Evolutionary conservation across 2,888 invertebrate species (phyloP).

Genomic region (Dryocosmus kuriphilus): DNA sequence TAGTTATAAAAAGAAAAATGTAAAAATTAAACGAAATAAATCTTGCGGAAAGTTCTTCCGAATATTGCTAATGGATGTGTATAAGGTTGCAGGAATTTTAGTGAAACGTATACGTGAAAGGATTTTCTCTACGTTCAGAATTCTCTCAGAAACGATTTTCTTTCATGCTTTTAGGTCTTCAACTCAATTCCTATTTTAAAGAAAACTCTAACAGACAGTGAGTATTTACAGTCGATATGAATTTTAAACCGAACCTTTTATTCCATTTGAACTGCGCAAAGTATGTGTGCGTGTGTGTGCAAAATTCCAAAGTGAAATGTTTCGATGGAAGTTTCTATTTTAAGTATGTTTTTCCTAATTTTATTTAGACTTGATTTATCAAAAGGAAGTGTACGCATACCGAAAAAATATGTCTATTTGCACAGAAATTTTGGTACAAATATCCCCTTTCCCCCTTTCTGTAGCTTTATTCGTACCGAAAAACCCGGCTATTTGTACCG

Average conservation of each 20-base stretch:
- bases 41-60: neutral
- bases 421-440: too few species aligned
- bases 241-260: neutral
- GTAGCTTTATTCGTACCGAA: too few species aligned
- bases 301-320: too few species aligned
- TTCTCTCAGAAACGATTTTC: conserved; percentile 28
- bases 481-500: too few species aligned
- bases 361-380: too few species aligned
- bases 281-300: too few species aligned
- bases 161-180: conserved; percentile 19
- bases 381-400: too few species aligned
- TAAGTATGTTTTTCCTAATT: too few species aligned
- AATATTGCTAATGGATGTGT: neutral
- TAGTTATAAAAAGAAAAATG: neutral
- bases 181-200: conserved; percentile 8
- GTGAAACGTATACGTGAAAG: conserved; percentile 28
- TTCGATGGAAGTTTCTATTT: too few species aligned
- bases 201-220: neutral
- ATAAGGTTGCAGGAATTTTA: neutral
- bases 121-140: conserved; percentile 21
- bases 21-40: neutral
- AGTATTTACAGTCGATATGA: conserved; percentile 13
- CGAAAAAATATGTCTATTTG: too few species aligned
- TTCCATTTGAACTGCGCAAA: neutral
- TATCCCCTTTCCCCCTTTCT: too few species aligned